These are phyloP conservation scores for Lepus townsendii DNA, from an alignment of 2,797 vertebrate species.

Conservation along the genomic window DNA sequence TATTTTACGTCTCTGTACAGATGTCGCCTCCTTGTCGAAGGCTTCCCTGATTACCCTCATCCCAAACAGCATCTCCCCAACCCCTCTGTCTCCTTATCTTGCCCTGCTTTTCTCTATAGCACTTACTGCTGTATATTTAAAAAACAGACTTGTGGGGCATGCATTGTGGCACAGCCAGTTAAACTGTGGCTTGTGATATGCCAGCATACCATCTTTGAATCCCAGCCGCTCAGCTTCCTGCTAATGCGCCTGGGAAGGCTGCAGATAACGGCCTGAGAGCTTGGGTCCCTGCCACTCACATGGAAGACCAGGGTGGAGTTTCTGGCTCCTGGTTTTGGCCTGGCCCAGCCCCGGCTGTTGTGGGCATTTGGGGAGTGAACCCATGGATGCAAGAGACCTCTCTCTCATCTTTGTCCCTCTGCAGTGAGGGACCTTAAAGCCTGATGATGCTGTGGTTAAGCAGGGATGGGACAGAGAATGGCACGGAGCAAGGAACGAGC, in stretches of 20 bases:
- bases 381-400: not conserved
- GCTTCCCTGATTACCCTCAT: not conserved
- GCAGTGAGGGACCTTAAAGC: not conserved
- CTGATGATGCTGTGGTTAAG: not conserved
- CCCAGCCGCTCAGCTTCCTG: no score
- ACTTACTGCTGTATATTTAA: not conserved
- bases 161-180: no score
- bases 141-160: not conserved
- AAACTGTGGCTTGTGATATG: no score
- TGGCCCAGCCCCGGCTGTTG: no score
- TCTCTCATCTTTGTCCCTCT: no score
- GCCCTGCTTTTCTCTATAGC: not conserved
- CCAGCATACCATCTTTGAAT: no score
- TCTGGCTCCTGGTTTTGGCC: no score
- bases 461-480: not conserved
- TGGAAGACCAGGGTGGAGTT: no score
- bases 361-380: no score
- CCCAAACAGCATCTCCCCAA: not conserved
- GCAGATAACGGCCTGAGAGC: no score
- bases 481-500: not conserved
- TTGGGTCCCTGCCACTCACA: no score
- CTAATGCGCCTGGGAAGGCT: no score
- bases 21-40: slow-evolving; percentile 17
- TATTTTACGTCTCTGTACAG: not conserved
- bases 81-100: not conserved